These are phyloP conservation scores for Chrysolina haemoptera DNA, from an alignment of 2,888 invertebrate genomes.

Conservation along the genomic window DNA sequence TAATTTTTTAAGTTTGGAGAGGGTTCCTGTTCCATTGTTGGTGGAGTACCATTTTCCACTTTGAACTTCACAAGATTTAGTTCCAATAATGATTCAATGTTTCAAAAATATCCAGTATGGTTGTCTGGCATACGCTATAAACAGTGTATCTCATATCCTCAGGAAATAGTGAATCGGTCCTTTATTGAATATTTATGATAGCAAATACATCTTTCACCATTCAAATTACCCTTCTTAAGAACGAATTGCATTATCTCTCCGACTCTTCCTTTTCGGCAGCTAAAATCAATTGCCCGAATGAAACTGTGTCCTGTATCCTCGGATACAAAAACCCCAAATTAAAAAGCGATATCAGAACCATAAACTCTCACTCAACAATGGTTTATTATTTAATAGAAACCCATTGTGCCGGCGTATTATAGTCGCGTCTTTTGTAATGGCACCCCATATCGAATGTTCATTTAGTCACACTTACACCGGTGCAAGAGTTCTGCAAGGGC, in stretches of 20 bases:
- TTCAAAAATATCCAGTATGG: neutral
- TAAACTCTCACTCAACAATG: slow-evolving; percentile 20
- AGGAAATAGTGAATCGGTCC: neutral
- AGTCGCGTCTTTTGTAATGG: slow-evolving; percentile 6
- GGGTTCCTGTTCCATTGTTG: too few species aligned
- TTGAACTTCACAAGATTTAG: too few species aligned
- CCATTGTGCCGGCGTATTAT: slow-evolving; percentile 14
- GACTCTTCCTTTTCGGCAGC: neutral
- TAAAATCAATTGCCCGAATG: slow-evolving; percentile 6
- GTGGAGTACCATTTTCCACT: too few species aligned
- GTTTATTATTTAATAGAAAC: slow-evolving; percentile 20
- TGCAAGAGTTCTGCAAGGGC: neutral
- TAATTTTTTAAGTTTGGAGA: too few species aligned
- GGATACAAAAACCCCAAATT: slow-evolving; percentile 18
- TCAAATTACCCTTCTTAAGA: neutral
- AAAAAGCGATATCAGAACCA: slow-evolving; percentile 21
- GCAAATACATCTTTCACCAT: neutral
- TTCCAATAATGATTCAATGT: too few species aligned
- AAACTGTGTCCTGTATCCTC: neutral
- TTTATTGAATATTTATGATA: neutral
- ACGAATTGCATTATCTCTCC: slow-evolving; percentile 10
- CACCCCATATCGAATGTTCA: slow-evolving; percentile 19
- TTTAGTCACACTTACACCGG: slow-evolving; percentile 21
- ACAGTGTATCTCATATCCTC: too few species aligned
- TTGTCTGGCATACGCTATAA: neutral